Conservation (phyloP, 2,888 invertebrate genomes). For the Caenorhabditis wallacei region DNA sequence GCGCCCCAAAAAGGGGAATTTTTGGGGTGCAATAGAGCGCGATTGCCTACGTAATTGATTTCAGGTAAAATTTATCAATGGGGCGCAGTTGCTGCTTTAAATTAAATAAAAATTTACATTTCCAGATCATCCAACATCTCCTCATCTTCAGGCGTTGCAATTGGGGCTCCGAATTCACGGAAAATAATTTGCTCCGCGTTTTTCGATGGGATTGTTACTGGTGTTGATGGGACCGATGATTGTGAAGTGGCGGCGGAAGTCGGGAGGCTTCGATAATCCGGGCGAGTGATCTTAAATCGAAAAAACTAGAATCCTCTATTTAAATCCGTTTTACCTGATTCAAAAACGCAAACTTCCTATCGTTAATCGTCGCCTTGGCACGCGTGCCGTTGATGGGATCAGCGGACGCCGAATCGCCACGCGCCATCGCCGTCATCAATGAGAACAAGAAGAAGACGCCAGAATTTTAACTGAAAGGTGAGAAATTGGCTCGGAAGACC, state of each 20-base stretch:
- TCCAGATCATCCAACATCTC: conserved; percentile 51
- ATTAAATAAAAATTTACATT: conserved; percentile 37
- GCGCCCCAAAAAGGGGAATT: too few species aligned
- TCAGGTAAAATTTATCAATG: too few species aligned
- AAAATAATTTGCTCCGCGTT: conserved; percentile 37
- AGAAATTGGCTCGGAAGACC: conserved; percentile 6
- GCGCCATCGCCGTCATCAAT: conserved; percentile 59
- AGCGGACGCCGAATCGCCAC: conserved; percentile 45
- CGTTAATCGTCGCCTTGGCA: conserved; percentile 42
- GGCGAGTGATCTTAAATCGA: conserved; percentile 60
- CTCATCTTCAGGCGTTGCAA: conserved; percentile 63
- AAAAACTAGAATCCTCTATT: background rate
- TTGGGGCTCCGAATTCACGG: conserved; percentile 57
- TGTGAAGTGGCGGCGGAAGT: conserved; percentile 46
- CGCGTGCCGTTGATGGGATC: conserved; percentile 36
- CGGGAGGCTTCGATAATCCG: conserved; percentile 64
- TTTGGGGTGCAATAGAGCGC: too few species aligned
- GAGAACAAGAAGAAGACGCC: background rate
- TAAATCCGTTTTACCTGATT: conserved; percentile 44
- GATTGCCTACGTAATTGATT: too few species aligned
- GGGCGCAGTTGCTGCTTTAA: too few species aligned
- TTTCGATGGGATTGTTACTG: conserved; percentile 34
- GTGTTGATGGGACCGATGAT: conserved; percentile 53
- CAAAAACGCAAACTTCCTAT: conserved; percentile 63
- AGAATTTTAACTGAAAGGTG: too few species aligned